Base-by-base conservation (phyloP, 2,113 vertebrate species). In the Coracopsis vasa region DNA sequence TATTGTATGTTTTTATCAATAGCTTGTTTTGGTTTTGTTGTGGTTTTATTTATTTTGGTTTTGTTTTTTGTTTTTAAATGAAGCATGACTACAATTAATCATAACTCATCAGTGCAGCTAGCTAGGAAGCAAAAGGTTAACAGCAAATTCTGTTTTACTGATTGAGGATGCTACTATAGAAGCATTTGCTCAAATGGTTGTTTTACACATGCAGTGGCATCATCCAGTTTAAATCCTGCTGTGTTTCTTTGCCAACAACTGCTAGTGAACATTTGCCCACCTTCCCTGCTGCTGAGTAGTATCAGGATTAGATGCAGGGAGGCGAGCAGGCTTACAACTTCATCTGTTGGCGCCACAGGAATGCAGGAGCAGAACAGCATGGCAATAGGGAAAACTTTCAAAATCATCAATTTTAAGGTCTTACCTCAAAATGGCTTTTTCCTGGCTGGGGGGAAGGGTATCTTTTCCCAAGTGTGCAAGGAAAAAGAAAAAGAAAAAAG, bases 191-290 rank as follows among this genome's bases (percentile, higher is more conserved):
- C 74, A 96, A 97, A 95, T 82, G 67, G 72, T 85, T 95, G 95
- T 94, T 97, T 96, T 95, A 95, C 27, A n/a, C 77, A 89, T 90
- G 84, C 92, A 67, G 91, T 94, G 95, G 96, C 92, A 79, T 97
- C 97, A 95, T 88, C 74, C 82, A 90, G 92, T 93, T 96, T 97
- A 93, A 95, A 83, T 95, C 94, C 96, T 96, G 97, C 97, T 97
- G 97, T 93, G 96, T 91, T 97, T 97, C 97, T 97, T 97, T 96
- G 95, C 96, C 96, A 97, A 91, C 96, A 97, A 97, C 94, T 96
- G 97, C 96, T 97, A 95, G 90, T 95, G 93, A 97, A 96, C 96
- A 96, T 95, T 97, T 97, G 96, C 96, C 94, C 94, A 97, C 91
- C 94, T 97, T 96, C 94, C 97, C 97, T 97, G 96, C 96, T 97